phyloP scores from a whole-genome alignment of 2,888 invertebrate species.

The Aphodius granarius region DNA sequence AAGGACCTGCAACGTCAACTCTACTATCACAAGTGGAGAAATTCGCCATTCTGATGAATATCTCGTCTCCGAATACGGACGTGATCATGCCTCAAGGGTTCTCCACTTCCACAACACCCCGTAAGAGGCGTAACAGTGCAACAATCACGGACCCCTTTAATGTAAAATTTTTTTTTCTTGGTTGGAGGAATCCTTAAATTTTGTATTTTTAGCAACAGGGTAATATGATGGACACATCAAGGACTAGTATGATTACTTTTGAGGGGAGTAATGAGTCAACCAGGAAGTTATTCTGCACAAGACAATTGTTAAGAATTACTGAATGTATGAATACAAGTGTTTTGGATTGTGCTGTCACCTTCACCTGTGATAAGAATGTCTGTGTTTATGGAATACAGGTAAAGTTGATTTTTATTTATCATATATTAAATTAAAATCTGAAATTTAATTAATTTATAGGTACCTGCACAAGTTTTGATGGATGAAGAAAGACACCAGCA shows the following conservation, averaged over 20 bases:
- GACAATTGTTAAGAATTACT: conserved; percentile 67
- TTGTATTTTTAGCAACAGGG: conserved; percentile 28
- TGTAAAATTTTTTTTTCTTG: not conserved
- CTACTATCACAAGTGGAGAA: conserved; percentile 76
- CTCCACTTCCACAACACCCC: conserved; percentile 54
- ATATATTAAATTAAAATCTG: too few species aligned
- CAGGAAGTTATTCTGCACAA: conserved; percentile 68
- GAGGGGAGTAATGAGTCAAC: conserved; percentile 29
- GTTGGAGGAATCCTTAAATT: not conserved
- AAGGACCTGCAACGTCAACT: conserved; percentile 76
- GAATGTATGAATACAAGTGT: conserved; percentile 76
- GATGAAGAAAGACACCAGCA: conserved; percentile 52
- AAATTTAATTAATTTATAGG: too few species aligned
- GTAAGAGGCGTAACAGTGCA: conserved; percentile 5
- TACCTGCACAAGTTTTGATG: conserved; percentile 71
- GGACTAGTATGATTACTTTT: conserved; percentile 48
- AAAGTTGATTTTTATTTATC: too few species aligned
- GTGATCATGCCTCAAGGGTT: conserved; percentile 76
- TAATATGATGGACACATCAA: conserved; percentile 47
- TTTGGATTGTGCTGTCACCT: conserved; percentile 77
- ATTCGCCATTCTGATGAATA: conserved; percentile 80
- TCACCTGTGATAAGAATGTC: conserved; percentile 79
- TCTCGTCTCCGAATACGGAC: conserved; percentile 70
- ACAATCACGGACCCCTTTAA: conserved; percentile 17
- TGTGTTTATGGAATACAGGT: conserved; percentile 74